phyloP scores from a whole-genome alignment of 2,797 vertebrate genomes.

The Alfaro cultratus region DNA sequence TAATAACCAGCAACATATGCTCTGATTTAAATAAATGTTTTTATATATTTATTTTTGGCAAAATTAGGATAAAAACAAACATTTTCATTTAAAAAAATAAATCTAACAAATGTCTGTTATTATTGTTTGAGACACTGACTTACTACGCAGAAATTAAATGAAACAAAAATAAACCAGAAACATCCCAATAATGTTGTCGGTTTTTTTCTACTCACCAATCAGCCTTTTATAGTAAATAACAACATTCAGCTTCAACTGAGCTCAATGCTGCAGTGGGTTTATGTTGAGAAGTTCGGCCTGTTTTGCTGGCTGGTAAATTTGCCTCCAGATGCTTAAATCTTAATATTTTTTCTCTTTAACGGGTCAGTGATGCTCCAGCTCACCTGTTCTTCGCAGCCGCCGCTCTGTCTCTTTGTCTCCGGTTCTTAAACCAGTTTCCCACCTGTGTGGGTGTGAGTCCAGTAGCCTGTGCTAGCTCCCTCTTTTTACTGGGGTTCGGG shows the following conservation, averaged over 20 bases:
- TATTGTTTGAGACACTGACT: not conserved
- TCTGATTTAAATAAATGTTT: not conserved
- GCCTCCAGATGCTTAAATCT: not conserved
- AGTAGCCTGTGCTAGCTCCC: constrained; percentile 97
- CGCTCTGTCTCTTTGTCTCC: constrained; percentile 97
- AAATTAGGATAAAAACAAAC: not conserved
- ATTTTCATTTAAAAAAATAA: not conserved
- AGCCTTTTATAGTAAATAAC: not conserved
- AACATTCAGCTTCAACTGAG: not conserved
- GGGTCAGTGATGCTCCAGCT: constrained; percentile 40
- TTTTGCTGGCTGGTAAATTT: not conserved
- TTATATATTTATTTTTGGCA: not conserved
- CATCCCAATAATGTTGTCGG: constrained; percentile 10
- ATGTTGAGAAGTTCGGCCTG: constrained; percentile 2
- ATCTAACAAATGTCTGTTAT: not conserved
- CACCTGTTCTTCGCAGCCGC: constrained; percentile 99
- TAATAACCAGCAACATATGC: not conserved
- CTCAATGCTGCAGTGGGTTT: not conserved
- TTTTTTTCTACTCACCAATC: not conserved
- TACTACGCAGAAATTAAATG: not conserved
- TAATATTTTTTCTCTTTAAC: not conserved
- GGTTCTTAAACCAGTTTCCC: constrained; percentile 99
- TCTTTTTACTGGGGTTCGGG: constrained; percentile 97
- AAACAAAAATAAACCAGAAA: not conserved
- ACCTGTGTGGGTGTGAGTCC: constrained; percentile 99